Conservation (phyloP, 1,140 invertebrate species). For the Ephestia elutella region DNA sequence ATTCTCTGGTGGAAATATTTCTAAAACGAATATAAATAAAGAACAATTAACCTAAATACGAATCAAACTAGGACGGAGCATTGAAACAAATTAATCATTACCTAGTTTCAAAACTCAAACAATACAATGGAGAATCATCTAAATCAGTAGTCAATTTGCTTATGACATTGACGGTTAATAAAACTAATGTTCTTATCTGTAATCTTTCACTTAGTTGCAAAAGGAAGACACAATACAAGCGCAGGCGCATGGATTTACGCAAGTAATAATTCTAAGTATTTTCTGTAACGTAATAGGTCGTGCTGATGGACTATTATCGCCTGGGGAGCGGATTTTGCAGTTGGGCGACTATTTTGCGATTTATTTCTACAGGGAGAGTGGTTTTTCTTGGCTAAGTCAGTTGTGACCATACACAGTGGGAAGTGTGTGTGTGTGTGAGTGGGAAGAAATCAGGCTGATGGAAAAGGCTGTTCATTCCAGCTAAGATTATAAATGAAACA, state of each 20-base stretch:
- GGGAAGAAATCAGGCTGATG: too few species aligned
- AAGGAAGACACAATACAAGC: constrained; percentile 7
- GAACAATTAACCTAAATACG: neutral
- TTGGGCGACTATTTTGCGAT: neutral
- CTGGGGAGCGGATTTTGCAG: neutral
- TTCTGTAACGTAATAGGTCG: constrained; percentile 12
- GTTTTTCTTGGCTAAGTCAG: neutral
- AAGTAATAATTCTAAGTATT: constrained; percentile 11
- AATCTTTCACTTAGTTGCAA: constrained; percentile 6
- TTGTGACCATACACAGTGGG: too few species aligned
- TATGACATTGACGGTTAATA: neutral
- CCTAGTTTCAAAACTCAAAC: neutral
- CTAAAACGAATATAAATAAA: too few species aligned
- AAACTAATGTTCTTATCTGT: neutral
- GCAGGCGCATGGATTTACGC: constrained; percentile 3
- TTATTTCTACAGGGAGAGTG: neutral
- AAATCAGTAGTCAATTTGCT: constrained; percentile 1
- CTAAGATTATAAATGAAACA: too few species aligned
- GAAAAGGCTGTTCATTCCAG: too few species aligned
- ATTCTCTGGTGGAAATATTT: too few species aligned
- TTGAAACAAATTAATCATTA: neutral
- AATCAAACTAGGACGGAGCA: neutral
- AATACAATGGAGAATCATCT: neutral
- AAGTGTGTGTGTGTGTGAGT: too few species aligned
- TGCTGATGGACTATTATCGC: constrained; percentile 4